Conservation (phyloP, 2,888 invertebrate species). For the Eristalinus sepulchralis region DNA sequence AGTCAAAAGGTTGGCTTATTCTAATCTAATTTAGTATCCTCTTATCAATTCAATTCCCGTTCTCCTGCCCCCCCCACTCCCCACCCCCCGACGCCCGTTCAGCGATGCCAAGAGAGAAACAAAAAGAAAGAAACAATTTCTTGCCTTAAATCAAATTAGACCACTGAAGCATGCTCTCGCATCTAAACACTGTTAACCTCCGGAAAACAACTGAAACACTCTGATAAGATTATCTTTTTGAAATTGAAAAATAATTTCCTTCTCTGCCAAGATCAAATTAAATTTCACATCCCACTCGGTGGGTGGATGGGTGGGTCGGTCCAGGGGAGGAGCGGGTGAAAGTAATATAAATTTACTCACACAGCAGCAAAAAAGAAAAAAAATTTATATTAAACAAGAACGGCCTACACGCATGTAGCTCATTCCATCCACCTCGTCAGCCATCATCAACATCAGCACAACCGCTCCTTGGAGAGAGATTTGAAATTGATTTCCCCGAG, state of each 20-base stretch:
- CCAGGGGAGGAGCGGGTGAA: neutral
- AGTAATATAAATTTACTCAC: conserved; percentile 18
- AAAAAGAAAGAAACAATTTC: neutral
- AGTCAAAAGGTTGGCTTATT: neutral
- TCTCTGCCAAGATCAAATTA: conserved; percentile 7
- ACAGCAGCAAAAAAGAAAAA: neutral
- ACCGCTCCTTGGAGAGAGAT: neutral
- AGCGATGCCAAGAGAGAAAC: neutral
- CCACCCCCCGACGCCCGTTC: too few relatives aligned
- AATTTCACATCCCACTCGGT: conserved; percentile 1
- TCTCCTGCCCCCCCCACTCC: neutral
- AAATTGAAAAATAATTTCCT: conserved; percentile 47
- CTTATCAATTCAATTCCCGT: neutral
- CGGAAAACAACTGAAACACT: conserved; percentile 19
- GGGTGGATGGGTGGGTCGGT: too few relatives aligned
- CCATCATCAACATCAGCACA: neutral
- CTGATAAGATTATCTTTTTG: conserved; percentile 36
- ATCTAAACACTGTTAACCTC: conserved; percentile 31
- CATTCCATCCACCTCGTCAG: neutral
- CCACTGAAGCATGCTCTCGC: conserved; percentile 19
- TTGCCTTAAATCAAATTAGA: conserved; percentile 18
- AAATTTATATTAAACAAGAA: conserved; percentile 4
- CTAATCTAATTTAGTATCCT: neutral
- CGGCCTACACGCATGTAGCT: neutral
- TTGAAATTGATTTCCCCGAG: neutral